phyloP scores from a whole-genome alignment of 2,113 vertebrate species.

The Poeciliopsis retropinna region DNA sequence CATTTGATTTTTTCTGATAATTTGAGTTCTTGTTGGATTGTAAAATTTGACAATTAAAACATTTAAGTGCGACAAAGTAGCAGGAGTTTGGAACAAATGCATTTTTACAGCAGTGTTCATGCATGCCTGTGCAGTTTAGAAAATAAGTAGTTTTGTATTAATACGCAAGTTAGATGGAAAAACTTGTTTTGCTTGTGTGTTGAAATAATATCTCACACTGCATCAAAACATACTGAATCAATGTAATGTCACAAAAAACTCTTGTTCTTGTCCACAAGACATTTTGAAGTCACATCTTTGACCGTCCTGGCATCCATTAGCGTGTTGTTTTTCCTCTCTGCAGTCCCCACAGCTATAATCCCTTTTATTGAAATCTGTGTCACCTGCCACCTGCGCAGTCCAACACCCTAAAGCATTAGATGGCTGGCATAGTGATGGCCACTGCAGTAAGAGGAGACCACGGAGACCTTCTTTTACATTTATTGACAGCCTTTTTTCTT shows the following conservation, averaged over 20 bases:
- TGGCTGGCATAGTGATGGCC: constrained; percentile 74
- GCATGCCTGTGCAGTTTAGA: too few relatives aligned
- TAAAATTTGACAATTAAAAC: too few relatives aligned
- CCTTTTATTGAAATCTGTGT: constrained; percentile 84
- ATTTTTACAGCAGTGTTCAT: too few relatives aligned
- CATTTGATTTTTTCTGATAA: background rate
- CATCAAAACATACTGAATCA: constrained; percentile 2
- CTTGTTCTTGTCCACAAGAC: background rate
- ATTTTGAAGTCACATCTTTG: constrained; percentile 32
- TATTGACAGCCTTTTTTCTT: constrained; percentile 36
- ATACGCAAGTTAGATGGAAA: too few relatives aligned
- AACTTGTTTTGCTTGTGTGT: background rate
- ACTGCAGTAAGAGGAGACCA: constrained; percentile 61
- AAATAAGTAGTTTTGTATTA: too few relatives aligned
- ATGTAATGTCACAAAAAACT: background rate
- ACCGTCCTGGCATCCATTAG: constrained; percentile 32
- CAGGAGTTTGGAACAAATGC: too few relatives aligned
- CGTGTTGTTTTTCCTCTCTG: constrained; percentile 68
- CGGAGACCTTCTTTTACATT: constrained; percentile 46
- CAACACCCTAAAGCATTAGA: constrained; percentile 76
- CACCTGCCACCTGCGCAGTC: constrained; percentile 81
- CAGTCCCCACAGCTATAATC: constrained; percentile 81
- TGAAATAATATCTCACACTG: background rate
- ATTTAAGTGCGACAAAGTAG: too few relatives aligned
- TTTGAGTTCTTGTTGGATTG: too few relatives aligned